Conservation (phyloP, 2,113 vertebrate species). For the Caracal caracal region DNA sequence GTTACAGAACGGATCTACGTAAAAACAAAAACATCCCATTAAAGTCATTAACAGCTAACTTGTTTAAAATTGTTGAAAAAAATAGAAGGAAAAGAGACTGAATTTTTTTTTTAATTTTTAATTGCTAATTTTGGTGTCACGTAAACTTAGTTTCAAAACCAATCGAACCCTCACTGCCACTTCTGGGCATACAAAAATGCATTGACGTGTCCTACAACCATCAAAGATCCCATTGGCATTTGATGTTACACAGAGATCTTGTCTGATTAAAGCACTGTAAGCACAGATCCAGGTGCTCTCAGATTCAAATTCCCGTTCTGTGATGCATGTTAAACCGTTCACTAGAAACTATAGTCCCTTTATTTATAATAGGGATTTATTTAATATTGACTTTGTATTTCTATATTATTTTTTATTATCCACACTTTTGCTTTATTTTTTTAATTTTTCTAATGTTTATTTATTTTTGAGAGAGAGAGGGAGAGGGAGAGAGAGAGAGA, state of each 20-base stretch:
- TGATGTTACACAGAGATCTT: background rate
- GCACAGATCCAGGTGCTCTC: background rate
- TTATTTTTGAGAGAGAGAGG: too few relatives aligned
- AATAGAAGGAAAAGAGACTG: background rate
- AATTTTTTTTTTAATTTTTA: background rate
- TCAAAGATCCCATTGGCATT: background rate
- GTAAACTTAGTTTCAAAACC: conserved; percentile 11
- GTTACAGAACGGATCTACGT: background rate
- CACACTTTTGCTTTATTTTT: background rate
- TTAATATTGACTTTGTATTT: background rate
- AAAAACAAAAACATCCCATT: background rate
- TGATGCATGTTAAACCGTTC: background rate
- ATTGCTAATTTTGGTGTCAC: background rate
- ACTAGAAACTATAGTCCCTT: background rate
- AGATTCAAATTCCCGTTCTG: background rate
- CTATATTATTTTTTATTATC: background rate
- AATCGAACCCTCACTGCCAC: background rate
- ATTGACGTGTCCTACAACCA: background rate
- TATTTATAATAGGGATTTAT: background rate
- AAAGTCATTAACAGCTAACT: background rate
- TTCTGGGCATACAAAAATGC: background rate
- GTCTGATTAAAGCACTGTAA: background rate
- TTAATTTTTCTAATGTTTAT: too few relatives aligned
- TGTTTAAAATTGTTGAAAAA: background rate
- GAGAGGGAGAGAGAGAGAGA: too few relatives aligned